Conservation (phyloP, 1,140 invertebrate genomes). For the Musca domestica region DNA sequence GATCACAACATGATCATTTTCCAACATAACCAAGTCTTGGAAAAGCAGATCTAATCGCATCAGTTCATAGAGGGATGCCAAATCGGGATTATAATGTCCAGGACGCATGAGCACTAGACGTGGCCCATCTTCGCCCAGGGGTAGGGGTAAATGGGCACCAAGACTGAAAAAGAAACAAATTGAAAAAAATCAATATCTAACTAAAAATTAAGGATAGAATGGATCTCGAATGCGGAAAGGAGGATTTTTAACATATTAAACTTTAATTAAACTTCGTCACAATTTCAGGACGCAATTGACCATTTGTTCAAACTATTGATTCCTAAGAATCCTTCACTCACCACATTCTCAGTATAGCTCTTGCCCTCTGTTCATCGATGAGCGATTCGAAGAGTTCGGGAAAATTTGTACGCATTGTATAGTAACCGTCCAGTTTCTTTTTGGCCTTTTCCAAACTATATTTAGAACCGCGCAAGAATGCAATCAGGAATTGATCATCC, state of each 20-base stretch:
- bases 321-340: not conserved
- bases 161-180: constrained; percentile 22
- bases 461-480: constrained; percentile 64
- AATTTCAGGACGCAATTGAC: no score
- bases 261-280: no score
- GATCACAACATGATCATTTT: constrained; percentile 42
- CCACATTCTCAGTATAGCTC: constrained; percentile 25
- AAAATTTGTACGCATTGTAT: constrained; percentile 57
- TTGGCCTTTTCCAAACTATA: constrained; percentile 64
- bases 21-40: constrained; percentile 41
- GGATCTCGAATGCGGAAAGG: not conserved
- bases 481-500: constrained; percentile 60
- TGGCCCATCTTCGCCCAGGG: constrained; percentile 48
- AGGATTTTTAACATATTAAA: not conserved
- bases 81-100: constrained; percentile 49
- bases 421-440: constrained; percentile 62
- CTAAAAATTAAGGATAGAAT: not conserved
- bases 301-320: not conserved
- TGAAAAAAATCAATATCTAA: not conserved
- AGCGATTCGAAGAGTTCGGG: constrained; percentile 57
- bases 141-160: constrained; percentile 36
- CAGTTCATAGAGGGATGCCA: constrained; percentile 37
- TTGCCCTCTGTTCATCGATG: constrained; percentile 30
- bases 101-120: constrained; percentile 52
- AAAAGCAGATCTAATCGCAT: constrained; percentile 45